A percentile compares a stretch with the other conserved stretches of the same genome.
Conservation (phyloP, 2,888 invertebrate species). For the Morinoia aosen region DNA sequence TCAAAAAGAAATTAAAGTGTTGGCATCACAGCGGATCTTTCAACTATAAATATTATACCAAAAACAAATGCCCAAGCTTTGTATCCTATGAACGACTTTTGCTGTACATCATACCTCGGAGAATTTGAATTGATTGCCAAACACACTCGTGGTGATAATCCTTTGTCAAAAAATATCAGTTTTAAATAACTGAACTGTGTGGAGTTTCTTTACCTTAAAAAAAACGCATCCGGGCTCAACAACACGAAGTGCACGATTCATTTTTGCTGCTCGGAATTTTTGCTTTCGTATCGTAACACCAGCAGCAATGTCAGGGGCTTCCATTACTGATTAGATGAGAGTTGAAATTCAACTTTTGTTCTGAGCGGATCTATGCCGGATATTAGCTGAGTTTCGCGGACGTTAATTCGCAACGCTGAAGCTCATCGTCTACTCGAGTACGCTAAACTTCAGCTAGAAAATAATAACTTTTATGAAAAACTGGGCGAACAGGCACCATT, state of each 20-base stretch:
- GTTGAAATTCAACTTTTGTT: neutral
- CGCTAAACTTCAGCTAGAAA: neutral
- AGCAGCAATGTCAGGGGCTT: neutral
- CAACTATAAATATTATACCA: too few species aligned
- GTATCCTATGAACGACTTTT: too few species aligned
- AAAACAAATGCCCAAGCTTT: too few species aligned
- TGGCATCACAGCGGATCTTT: too few species aligned
- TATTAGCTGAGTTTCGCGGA: neutral
- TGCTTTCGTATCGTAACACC: neutral
- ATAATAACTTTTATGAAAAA: neutral
- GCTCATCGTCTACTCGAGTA: neutral
- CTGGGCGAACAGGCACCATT: neutral
- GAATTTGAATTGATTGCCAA: neutral
- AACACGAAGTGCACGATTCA: neutral
- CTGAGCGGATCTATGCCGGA: neutral
- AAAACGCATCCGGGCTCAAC: neutral
- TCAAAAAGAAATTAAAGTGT: too few species aligned
- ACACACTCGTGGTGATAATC: neutral
- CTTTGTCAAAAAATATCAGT: neutral
- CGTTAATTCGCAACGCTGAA: neutral
- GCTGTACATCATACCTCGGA: neutral
- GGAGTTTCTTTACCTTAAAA: neutral
- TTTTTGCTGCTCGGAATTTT: neutral
- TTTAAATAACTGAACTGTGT: neutral
- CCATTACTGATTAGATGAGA: conserved; percentile 12